Evolutionary conservation across 2,113 vertebrate genomes (phyloP), one percentile per base, ranked within the genome.

Genomic region (Notiomystis cincta): DNA sequence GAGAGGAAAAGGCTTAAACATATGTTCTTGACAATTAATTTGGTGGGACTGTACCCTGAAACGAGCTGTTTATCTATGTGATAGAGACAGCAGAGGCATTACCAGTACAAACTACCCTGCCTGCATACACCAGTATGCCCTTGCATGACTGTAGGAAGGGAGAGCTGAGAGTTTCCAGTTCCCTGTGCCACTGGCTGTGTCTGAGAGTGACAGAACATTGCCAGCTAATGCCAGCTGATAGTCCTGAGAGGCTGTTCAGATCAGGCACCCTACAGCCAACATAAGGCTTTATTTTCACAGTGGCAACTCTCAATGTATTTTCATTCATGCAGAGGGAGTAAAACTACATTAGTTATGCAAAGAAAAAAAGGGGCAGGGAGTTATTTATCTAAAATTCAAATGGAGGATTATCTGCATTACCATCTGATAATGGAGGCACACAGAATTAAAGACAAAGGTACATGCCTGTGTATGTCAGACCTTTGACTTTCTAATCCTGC

Each of bases 401-500:
- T 1, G 3, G 62, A 65, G 89, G 56, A 62, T 94, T 81, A 48
- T 89, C 45, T 85, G 61, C 79, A 65, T 95, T 91, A 40, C 58
- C 6, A 7, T 66, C 72, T 93, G 78, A 53, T 84, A 85, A 91
- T 56, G 56, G 48, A 82, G 44, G 20, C 62, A 67, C 12, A 50
- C 11, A 54, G 67, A 82, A 90, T 85, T 95, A 83, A 92, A 91
- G 60, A 66, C 54, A 89, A 93, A 92, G 86, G 82, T 89, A 94
- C 64, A 12, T 64, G 73, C 66, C 56, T 89, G 30, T 47, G 31
- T 78, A 35, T 7, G 47, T 91, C 70, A 92, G 82, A 88, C 62
- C 62, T 89, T 84, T 89, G 77, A 71, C 90, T 92, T 91, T 94
- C 75, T 96, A 95, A 96, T 96, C 90, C 92, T 95, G 47, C 71